Evolutionary conservation across 1,140 invertebrate genomes (phyloP).

Genomic region (Formica exsecta): DNA sequence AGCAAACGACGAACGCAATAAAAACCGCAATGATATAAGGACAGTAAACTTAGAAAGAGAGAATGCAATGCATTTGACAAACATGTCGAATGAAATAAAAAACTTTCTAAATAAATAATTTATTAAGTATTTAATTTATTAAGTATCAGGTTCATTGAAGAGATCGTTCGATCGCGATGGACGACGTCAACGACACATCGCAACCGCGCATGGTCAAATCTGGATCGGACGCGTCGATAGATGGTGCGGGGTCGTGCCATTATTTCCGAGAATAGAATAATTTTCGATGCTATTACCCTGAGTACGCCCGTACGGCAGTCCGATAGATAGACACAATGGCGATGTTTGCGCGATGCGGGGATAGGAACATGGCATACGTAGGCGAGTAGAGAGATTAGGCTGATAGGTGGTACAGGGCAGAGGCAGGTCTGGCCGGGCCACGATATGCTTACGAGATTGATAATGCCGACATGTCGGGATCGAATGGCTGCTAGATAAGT

Average conservation of each 20-base stretch:
- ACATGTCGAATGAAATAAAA: not conserved
- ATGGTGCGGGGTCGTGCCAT: constrained; percentile 54
- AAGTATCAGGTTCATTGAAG: not conserved
- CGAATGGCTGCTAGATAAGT: constrained; percentile 74
- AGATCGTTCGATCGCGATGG: not conserved
- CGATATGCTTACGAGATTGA: constrained; percentile 81
- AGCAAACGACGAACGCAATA: constrained; percentile 13
- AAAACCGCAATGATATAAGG: constrained; percentile 12
- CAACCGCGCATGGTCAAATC: constrained; percentile 2
- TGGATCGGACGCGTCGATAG: constrained; percentile 39
- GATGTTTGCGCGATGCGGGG: constrained; percentile 74
- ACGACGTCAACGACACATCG: constrained; percentile 22
- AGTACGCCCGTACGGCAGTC: constrained; percentile 74
- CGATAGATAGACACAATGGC: constrained; percentile 79
- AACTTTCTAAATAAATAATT: too few relatives aligned
- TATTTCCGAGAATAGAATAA: constrained; percentile 80
- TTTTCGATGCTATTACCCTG: constrained; percentile 79
- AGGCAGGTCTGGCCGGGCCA: constrained; percentile 70
- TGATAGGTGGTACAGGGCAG: constrained; percentile 73
- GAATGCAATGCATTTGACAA: not conserved
- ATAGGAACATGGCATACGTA: constrained; percentile 67
- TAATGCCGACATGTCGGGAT: constrained; percentile 72
- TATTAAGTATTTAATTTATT: too few relatives aligned
- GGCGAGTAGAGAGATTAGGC: constrained; percentile 79
- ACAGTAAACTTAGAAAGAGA: not conserved